Percentiles rank a stretch among this genome's conserved stretches.
phyloP scores from a whole-genome alignment of 2,888 invertebrate genomes.

The Hoplodrina blanda region DNA sequence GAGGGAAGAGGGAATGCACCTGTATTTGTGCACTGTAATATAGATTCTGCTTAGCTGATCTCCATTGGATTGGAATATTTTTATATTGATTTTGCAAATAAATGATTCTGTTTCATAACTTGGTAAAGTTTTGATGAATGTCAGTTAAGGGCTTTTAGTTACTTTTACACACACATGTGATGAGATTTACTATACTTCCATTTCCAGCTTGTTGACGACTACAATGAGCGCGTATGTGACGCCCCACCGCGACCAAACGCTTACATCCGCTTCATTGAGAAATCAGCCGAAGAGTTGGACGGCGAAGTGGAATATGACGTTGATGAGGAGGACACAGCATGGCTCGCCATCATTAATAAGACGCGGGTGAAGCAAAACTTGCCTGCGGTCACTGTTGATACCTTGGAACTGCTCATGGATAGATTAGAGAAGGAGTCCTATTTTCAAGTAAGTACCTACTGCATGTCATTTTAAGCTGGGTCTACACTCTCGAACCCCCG shows the following conservation, averaged over 20 bases:
- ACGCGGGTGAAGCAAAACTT: slow-evolving; percentile 93
- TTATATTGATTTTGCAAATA: no score
- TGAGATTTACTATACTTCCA: background rate
- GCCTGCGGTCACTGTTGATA: slow-evolving; percentile 95
- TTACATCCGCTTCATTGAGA: slow-evolving; percentile 98
- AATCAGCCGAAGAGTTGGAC: slow-evolving; percentile 98
- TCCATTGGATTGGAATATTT: no score
- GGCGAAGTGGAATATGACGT: slow-evolving; percentile 99
- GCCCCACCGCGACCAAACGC: slow-evolving; percentile 96
- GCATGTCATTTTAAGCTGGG: background rate
- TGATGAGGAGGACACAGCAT: slow-evolving; percentile 99
- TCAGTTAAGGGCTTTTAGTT: no score
- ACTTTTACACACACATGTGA: no score
- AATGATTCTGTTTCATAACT: no score
- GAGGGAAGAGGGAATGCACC: no score
- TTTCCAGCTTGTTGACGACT: slow-evolving; percentile 92
- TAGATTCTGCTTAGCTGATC: no score
- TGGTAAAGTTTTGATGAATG: no score
- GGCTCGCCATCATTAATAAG: slow-evolving; percentile 97
- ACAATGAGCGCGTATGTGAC: slow-evolving; percentile 93
- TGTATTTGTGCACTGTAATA: no score
- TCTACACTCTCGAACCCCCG: no score
- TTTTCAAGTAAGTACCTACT: slow-evolving; percentile 92
- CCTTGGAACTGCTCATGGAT: slow-evolving; percentile 99
- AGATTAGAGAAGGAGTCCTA: slow-evolving; percentile 99